Evolutionary conservation across 2,113 vertebrate genomes (phyloP).

Genomic region (Aptenodytes forsteri): DNA sequence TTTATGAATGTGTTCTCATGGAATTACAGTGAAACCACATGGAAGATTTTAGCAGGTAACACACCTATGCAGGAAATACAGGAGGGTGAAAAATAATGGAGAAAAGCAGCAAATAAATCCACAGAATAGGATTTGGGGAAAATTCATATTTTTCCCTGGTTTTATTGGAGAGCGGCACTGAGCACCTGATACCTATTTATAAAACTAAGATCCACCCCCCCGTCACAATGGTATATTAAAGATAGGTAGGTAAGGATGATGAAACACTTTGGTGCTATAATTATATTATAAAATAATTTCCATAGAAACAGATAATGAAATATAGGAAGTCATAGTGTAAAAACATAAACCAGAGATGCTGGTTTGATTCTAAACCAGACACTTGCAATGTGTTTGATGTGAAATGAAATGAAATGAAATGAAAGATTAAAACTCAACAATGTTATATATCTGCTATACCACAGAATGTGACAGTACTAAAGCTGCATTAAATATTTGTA

Average conservation of each 20-base stretch:
- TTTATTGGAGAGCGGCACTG: accelerated
- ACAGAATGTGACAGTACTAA: background rate
- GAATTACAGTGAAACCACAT: background rate
- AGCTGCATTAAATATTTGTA: background rate
- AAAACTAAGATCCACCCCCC: background rate
- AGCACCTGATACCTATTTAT: background rate
- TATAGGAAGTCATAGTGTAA: background rate
- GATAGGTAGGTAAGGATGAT: background rate
- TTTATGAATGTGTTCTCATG: background rate
- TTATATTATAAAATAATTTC: background rate
- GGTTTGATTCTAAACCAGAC: background rate
- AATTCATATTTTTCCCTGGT: background rate
- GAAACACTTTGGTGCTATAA: background rate
- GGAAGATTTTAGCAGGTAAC: background rate
- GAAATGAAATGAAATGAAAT: background rate
- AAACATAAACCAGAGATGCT: background rate
- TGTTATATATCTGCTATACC: background rate
- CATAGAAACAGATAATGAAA: background rate
- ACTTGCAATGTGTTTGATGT: background rate
- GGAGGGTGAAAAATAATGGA: background rate
- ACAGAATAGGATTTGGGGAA: background rate
- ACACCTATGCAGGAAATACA: background rate
- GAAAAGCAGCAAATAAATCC: background rate
- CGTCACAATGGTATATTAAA: background rate
- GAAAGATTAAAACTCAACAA: background rate